Conservation (phyloP, 2,797 vertebrate genomes). For the Melanotaenia parkinsoni region DNA sequence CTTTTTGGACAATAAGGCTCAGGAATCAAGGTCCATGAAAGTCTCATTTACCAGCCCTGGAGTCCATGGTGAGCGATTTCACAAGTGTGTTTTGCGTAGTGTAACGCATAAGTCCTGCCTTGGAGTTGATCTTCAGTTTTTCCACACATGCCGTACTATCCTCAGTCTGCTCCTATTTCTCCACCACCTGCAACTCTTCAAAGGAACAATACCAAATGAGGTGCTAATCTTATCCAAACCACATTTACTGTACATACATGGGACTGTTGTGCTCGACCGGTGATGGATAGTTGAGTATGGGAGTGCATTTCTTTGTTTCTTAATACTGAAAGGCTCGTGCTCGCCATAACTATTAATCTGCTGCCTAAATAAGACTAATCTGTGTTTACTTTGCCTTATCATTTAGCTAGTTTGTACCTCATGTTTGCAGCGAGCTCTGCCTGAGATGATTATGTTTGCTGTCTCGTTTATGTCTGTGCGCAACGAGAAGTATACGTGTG, state of each 20-base stretch:
- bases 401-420: constrained; percentile 73
- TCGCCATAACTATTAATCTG: constrained; percentile 51
- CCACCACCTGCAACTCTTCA: constrained; percentile 60
- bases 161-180: constrained; percentile 58
- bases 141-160: constrained; percentile 57
- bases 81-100: constrained; percentile 56
- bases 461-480: constrained; percentile 57
- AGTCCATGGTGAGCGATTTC: constrained; percentile 46
- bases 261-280: constrained; percentile 45
- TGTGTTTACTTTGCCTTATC: constrained; percentile 71
- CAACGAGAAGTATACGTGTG: constrained; percentile 41
- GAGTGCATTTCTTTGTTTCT: constrained; percentile 50
- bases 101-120: constrained; percentile 71
- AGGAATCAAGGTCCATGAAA: constrained; percentile 68
- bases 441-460: constrained; percentile 39
- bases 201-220: constrained; percentile 57
- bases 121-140: constrained; percentile 51
- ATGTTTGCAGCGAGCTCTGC: constrained; percentile 56
- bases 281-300: constrained; percentile 36
- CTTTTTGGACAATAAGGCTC: constrained; percentile 65
- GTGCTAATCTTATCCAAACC: constrained; percentile 64
- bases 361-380: constrained; percentile 58
- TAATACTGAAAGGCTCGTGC: constrained; percentile 48
- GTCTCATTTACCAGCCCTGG: constrained; percentile 51
- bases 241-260: constrained; percentile 56